phyloP scores from a whole-genome alignment of 2,888 invertebrate genomes.

The Amiota mariae region DNA sequence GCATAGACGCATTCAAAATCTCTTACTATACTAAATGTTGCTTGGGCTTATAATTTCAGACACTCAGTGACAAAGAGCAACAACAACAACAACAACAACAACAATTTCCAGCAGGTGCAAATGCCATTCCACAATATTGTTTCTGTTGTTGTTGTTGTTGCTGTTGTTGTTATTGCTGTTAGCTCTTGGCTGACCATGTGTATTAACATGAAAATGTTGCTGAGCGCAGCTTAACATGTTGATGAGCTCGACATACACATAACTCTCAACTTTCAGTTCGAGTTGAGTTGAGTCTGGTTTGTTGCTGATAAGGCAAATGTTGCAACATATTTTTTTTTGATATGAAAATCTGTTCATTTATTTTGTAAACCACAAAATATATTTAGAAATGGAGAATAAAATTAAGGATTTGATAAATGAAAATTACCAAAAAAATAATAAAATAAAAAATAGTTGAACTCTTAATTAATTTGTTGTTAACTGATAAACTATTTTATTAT shows the following conservation, averaged over 20 bases:
- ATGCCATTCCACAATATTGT: constrained; percentile 35
- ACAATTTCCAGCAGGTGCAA: constrained; percentile 59
- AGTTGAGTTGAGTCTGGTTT: constrained; percentile 47
- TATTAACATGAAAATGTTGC: constrained; percentile 35
- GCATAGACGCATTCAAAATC: too few species aligned
- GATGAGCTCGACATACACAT: constrained; percentile 9
- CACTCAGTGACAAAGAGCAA: constrained; percentile 40
- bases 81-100: constrained; percentile 47
- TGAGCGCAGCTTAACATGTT: constrained; percentile 54
- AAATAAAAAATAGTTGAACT: too few species aligned
- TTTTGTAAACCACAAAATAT: too few species aligned
- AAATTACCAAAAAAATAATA: too few species aligned
- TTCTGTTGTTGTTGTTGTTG: constrained; percentile 13
- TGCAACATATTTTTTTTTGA: neutral
- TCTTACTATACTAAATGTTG: neutral
- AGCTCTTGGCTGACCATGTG: neutral
- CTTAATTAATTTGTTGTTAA: too few species aligned
- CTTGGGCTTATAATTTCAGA: constrained; percentile 58
- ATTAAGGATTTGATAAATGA: too few species aligned
- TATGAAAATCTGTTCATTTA: neutral
- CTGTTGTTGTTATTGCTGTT: neutral
- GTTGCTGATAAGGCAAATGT: constrained; percentile 49
- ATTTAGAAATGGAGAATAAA: too few species aligned
- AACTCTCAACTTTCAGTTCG: constrained; percentile 1
- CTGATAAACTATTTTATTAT: too few species aligned